Conservation (phyloP, 1,140 invertebrate genomes). For the Eriocheir sinensis region DNA sequence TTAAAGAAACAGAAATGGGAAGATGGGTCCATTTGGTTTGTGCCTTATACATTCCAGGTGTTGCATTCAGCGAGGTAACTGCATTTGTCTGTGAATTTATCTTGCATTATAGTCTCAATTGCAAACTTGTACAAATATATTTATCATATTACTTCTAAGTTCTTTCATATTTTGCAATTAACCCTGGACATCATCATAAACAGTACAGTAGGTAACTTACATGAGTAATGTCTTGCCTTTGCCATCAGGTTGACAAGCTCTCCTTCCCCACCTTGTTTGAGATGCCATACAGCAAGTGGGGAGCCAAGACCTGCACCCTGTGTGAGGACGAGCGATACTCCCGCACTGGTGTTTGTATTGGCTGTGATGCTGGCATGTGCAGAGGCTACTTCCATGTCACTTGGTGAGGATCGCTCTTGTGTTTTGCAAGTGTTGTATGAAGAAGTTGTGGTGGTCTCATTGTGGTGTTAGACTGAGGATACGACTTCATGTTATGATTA, state of each 20-base stretch:
- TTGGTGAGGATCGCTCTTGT: constrained; percentile 83
- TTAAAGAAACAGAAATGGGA: constrained; percentile 97
- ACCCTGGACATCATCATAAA: no score
- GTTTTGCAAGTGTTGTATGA: no score
- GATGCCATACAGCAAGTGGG: constrained; percentile 97
- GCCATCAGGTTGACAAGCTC: constrained; percentile 81
- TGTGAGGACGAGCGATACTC: constrained; percentile 94
- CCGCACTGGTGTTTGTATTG: constrained; percentile 96
- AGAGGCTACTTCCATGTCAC: constrained; percentile 98
- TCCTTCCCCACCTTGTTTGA: constrained; percentile 92
- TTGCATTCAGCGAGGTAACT: constrained; percentile 96
- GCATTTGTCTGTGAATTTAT: neutral
- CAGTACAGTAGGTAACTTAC: no score
- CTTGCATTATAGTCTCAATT: neutral
- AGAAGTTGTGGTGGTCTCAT: no score
- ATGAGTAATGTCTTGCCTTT: constrained; percentile 34
- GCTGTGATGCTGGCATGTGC: constrained; percentile 99
- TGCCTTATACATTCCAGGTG: constrained; percentile 97
- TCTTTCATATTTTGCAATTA: no score
- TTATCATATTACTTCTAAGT: neutral
- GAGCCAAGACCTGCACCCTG: constrained; percentile 91
- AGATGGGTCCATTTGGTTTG: constrained; percentile 99
- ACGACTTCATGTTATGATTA: no score
- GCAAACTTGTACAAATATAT: no score
- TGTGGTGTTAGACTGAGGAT: no score